phyloP scores from a whole-genome alignment of 2,888 invertebrate species.

The Drosophila gaucha region DNA sequence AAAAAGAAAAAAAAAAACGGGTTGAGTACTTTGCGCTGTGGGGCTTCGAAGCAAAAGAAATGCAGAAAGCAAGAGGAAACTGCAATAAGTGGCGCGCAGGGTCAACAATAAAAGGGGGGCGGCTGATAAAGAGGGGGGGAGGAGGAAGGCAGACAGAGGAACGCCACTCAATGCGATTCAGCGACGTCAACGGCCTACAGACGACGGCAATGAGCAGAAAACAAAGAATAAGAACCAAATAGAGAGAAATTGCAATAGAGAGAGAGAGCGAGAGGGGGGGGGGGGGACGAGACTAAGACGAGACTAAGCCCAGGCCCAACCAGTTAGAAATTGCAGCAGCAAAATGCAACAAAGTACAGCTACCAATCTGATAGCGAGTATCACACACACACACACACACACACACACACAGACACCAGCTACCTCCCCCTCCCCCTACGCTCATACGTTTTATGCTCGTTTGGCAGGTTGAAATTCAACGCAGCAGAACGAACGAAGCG shows the following conservation, averaged over 20 bases:
- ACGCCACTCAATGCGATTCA: constrained; percentile 72
- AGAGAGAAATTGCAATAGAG: constrained; percentile 8
- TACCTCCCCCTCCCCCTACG: constrained; percentile 4
- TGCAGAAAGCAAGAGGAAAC: constrained; percentile 68
- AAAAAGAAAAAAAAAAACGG: constrained; percentile 48
- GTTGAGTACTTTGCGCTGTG: constrained; percentile 72
- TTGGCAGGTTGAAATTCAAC: constrained; percentile 79
- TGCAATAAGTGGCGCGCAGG: constrained; percentile 81
- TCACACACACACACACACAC: neutral
- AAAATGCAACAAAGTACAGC: constrained; percentile 79
- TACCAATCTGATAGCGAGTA: constrained; percentile 65
- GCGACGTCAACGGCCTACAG: constrained; percentile 73
- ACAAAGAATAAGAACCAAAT: constrained; percentile 34
- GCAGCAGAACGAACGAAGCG: constrained; percentile 77
- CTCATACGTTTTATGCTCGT: constrained; percentile 51
- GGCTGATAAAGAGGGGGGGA: constrained; percentile 4
- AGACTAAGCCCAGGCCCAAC: constrained; percentile 64
- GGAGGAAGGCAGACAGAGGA: constrained; percentile 48
- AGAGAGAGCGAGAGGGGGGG: constrained; percentile 12
- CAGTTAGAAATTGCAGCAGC: constrained; percentile 76
- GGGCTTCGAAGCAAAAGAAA: constrained; percentile 80
- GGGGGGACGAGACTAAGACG: constrained; percentile 46
- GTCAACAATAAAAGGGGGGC: constrained; percentile 68
- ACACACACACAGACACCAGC: constrained; percentile 1
- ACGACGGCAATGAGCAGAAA: constrained; percentile 59